These are phyloP conservation scores for Nibea coibor DNA, from an alignment of 2,113 vertebrate species.

Conservation along the genomic window DNA sequence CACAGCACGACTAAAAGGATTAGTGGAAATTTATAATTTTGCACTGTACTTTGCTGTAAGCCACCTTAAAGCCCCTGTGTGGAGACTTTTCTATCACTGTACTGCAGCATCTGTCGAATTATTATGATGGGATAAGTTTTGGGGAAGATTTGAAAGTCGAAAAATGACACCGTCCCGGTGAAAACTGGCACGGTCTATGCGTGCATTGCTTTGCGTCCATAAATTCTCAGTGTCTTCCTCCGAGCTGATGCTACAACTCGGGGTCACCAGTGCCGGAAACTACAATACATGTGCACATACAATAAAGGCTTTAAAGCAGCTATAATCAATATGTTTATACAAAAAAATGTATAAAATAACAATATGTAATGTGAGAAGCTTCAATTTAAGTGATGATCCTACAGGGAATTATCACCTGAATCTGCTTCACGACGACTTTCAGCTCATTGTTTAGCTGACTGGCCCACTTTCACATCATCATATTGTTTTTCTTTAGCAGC, in stretches of 20 bases:
- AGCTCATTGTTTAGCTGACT: background rate
- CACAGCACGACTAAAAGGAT: constrained; percentile 36
- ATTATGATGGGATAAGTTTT: constrained; percentile 17
- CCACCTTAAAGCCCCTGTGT: constrained; percentile 30
- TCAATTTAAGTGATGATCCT: background rate
- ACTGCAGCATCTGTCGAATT: constrained; percentile 12
- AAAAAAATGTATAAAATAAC: background rate
- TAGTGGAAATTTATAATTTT: constrained; percentile 33
- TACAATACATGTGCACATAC: background rate
- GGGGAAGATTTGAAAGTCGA: constrained; percentile 1
- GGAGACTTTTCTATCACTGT: background rate
- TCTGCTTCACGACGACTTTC: background rate
- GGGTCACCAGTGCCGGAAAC: background rate
- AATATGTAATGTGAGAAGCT: background rate
- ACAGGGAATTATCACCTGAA: background rate
- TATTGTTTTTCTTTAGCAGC: background rate
- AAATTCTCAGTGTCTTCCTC: background rate
- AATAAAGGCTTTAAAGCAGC: background rate
- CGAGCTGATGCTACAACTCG: background rate
- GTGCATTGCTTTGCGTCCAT: background rate
- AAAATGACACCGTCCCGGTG: background rate
- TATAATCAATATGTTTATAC: background rate
- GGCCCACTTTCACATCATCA: background rate
- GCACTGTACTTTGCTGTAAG: constrained; percentile 25
- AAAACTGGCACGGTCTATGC: background rate